Conservation (phyloP, 2,888 invertebrate genomes). For the Diadegma fenestrale region DNA sequence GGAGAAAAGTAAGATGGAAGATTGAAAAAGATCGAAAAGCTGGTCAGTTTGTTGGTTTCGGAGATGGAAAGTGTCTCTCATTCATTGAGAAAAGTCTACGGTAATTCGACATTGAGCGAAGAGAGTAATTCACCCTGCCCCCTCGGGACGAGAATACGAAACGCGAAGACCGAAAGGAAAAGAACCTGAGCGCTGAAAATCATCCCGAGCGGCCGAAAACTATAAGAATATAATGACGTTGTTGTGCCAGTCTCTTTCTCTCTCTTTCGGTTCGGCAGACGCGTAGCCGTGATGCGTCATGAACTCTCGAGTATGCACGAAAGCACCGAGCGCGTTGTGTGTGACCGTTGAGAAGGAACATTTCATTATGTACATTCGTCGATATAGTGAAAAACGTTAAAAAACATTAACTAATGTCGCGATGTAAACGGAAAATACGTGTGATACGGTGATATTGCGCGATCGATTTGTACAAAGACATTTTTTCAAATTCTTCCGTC, state of each 20-base stretch:
- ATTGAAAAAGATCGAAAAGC: background rate
- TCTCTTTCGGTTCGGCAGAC: slow-evolving; percentile 21
- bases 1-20: background rate
- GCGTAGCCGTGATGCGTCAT: slow-evolving; percentile 52
- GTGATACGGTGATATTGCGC: background rate
- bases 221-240: slow-evolving; percentile 54
- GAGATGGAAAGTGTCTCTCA: background rate
- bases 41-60: background rate
- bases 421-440: slow-evolving; percentile 18
- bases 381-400: slow-evolving; percentile 13
- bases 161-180: background rate
- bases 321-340: slow-evolving; percentile 31
- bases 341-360: slow-evolving; percentile 24
- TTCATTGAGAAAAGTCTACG: background rate
- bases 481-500: slow-evolving; percentile 13
- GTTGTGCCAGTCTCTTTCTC: slow-evolving; percentile 28
- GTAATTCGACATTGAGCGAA: background rate
- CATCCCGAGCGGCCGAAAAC: slow-evolving; percentile 42
- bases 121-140: slow-evolving; percentile 4
- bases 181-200: slow-evolving; percentile 30
- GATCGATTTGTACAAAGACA: slow-evolving; percentile 1
- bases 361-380: slow-evolving; percentile 9
- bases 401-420: background rate
- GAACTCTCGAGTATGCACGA: slow-evolving; percentile 50
- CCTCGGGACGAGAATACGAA: slow-evolving; percentile 14